Base-by-base conservation (phyloP, 2,888 invertebrate species). In the Deilephila porcellus region DNA sequence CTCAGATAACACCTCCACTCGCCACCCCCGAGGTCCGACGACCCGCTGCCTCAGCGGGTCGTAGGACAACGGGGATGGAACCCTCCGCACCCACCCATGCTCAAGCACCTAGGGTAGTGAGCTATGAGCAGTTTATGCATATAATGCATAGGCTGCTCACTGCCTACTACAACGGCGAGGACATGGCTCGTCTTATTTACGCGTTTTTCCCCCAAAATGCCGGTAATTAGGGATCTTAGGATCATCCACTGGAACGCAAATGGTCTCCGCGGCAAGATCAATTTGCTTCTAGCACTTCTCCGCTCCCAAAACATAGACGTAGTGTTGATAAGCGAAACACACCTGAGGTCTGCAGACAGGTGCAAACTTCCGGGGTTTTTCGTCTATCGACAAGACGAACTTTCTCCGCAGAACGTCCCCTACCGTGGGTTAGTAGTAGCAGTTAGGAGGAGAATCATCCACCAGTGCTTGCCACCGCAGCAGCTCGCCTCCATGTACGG, bases 241-340 rank as follows among this genome's bases (percentile, higher is more conserved):
- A 19, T 56, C 14, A 6, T 60, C n/a, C 3, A 60, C 64, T 4
- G 29, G 64, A 7, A 37, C 34, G 4, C 72, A 60, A 53, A 74
- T 75, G 3, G 72, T 74, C 4, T 73, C 63, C 20, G 11, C n/a
- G 25, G 64, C 74, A 6, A 34, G 32, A 34, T 7, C 5, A 17
- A 3, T n/a, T 6, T 32, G 19, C 19, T 17, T 34, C 5, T 1
- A 19, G 19, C 5, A 19, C 17, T 37, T 2, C 63, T 32, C 0
- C 32, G 32, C 14, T 14, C 14, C 17, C 62, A 29, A 5, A 5
- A 29, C 6, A 19, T 71, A 73, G 60, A n/a, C 64, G 74, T 19
- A 8, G 75, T 0, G 70, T 59, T 60, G 25, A 53, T 19, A 73
- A 20, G 60, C 72, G 0, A 53, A 56, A 5, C 25, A 56, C 52